phyloP scores from a whole-genome alignment of 1,140 invertebrate species.

The Drosophila erecta region DNA sequence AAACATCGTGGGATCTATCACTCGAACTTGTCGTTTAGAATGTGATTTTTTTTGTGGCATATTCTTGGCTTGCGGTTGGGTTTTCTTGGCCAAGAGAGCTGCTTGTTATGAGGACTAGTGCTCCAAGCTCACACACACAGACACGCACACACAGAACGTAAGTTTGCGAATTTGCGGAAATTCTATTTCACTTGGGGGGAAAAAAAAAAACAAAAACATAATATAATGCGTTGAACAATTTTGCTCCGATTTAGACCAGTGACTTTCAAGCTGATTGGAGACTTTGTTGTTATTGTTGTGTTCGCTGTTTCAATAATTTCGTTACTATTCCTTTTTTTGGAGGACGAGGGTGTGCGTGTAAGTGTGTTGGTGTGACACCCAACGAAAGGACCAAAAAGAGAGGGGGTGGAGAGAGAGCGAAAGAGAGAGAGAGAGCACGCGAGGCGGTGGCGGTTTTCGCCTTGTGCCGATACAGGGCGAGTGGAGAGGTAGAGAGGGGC shows the following conservation, averaged over 20 bases:
- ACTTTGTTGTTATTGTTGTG: conserved; percentile 23
- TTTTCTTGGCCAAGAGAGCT: conserved; percentile 14
- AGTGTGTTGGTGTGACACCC: conserved; percentile 33
- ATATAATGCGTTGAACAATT: neutral
- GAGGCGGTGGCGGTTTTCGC: conserved; percentile 37
- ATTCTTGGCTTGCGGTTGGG: conserved; percentile 13
- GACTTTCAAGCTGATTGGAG: neutral
- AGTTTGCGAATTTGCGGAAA: conserved; percentile 3
- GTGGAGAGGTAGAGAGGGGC: neutral
- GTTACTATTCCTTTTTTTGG: conserved; percentile 24
- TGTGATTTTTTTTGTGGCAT: neutral
- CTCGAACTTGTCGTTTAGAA: neutral
- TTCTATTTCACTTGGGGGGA: neutral
- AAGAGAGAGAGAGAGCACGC: neutral
- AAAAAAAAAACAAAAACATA: conserved; percentile 12
- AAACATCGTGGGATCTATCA: neutral
- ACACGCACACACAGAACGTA: neutral
- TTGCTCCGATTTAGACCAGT: neutral
- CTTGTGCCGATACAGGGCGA: neutral
- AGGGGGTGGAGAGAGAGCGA: neutral
- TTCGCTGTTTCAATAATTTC: conserved; percentile 34
- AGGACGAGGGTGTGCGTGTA: conserved; percentile 41
- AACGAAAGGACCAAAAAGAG: conserved; percentile 12
- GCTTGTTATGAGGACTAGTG: conserved; percentile 13
- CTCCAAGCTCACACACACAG: conserved; percentile 18